phyloP scores from a whole-genome alignment of 2,113 vertebrate genomes.

The Pachycephala philippinensis region DNA sequence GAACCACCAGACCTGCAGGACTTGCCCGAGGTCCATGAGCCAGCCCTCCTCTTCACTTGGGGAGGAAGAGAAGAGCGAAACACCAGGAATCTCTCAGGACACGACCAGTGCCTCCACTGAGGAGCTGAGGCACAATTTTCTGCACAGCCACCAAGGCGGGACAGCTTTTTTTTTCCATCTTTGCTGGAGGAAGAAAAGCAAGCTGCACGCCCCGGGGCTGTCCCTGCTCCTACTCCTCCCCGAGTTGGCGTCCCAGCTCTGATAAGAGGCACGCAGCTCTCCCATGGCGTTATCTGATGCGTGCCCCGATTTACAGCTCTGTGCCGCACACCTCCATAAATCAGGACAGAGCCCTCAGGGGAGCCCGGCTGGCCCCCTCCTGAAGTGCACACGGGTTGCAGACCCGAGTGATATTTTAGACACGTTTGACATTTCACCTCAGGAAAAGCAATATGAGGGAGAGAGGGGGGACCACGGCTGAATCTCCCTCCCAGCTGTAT shows the following conservation, averaged over 20 bases:
- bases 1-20: neutral
- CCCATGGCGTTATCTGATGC: neutral
- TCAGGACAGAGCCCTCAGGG: neutral
- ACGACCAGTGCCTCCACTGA: neutral
- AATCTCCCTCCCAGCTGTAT: neutral
- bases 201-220: neutral
- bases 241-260: neutral
- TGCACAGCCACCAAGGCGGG: neutral
- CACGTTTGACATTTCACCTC: slow-evolving; percentile 36
- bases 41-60: neutral
- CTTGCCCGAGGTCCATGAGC: neutral
- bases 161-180: neutral
- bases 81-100: neutral
- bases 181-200: neutral
- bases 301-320: neutral
- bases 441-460: neutral
- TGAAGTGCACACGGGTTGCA: neutral
- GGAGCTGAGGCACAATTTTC: neutral
- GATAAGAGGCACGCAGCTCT: neutral
- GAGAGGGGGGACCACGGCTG: neutral
- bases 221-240: neutral
- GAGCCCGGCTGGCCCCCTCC: neutral
- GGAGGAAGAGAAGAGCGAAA: neutral
- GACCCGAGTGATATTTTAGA: slow-evolving; percentile 31
- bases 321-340: neutral